Evolutionary conservation across 2,888 invertebrate genomes (phyloP).

Genomic region (Ichneumon xanthorius): DNA sequence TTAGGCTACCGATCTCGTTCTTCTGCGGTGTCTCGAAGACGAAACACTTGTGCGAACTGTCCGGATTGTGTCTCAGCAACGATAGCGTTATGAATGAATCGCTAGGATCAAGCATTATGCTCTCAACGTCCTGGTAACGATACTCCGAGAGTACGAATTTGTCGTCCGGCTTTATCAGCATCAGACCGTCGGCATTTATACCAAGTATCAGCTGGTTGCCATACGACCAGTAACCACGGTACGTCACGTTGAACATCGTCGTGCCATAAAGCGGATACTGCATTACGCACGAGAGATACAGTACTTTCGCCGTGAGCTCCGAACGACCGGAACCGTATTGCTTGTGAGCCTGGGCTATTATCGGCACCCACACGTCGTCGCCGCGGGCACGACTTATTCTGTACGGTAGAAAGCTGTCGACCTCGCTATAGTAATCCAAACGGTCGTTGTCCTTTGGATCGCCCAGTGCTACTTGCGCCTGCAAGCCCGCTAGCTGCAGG

Average conservation of each 20-base stretch:
- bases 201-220: slow-evolving; percentile 91
- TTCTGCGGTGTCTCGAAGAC: slow-evolving; percentile 96
- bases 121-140: slow-evolving; percentile 95
- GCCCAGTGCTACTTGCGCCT: slow-evolving; percentile 97
- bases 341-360: slow-evolving; percentile 94
- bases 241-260: slow-evolving; percentile 94
- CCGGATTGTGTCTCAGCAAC: slow-evolving; percentile 90
- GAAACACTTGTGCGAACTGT: slow-evolving; percentile 93
- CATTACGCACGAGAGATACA: slow-evolving; percentile 98
- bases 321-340: slow-evolving; percentile 97
- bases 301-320: slow-evolving; percentile 96
- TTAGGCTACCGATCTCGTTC: slow-evolving; percentile 95
- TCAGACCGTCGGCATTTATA: slow-evolving; percentile 95
- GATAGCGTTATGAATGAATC: slow-evolving; percentile 97
- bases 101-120: slow-evolving; percentile 95
- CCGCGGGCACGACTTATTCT: slow-evolving; percentile 92
- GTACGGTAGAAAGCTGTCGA: slow-evolving; percentile 95
- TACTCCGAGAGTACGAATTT: slow-evolving; percentile 97
- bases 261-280: slow-evolving; percentile 97
- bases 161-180: slow-evolving; percentile 96
- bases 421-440: slow-evolving; percentile 94
- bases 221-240: slow-evolving; percentile 97
- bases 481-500: slow-evolving; percentile 96
- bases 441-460: slow-evolving; percentile 92
- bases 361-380: slow-evolving; percentile 94